Base-by-base conservation (phyloP, 2,113 vertebrate species). In the Balaenoptera acutorostrata region DNA sequence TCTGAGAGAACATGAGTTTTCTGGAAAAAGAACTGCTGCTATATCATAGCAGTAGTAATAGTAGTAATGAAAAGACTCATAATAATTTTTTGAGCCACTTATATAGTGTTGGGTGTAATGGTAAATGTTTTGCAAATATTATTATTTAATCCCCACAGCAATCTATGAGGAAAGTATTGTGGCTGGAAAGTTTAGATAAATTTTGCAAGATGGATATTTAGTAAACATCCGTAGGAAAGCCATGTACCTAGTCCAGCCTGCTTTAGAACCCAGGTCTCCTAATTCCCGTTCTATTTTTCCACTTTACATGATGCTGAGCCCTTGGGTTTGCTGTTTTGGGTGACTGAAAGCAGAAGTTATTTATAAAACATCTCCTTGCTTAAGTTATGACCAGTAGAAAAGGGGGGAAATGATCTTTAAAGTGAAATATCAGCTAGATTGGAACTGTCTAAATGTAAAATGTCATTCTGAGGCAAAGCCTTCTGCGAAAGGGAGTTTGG, bases 391-490 rank as follows among this genome's bases (percentile, higher is more conserved):
- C 39, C 39, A 92, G 33, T 17, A 90, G 55, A 46, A 81, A 72
- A 84, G 69, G 13, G 44, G 29, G 13, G 27, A 72, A 95, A 55
- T 94, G 78, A 77, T 89, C 66, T 97, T 94, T 92, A 86, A 89
- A 96, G 69, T 86, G 14, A 93, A 97, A 91, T 95, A 87, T 77
- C 83, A 77, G 59, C 78, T 41, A 92, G 78, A 61, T 64, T 71
- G 66, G 87, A 96, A 93, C 78, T 92, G 61, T 66, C 46, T 87
- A 74, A 75, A 72, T 66, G 61, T 49, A 86, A 97, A 96, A 95
- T 93, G 27, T 63, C 96, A 83, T 77, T 87, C 66, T 55, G 9
- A 92, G 63, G 55, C 29, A 94, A 75, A 10, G 77, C 55, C n/a
- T 92, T 77, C 69, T 82, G 55, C 20, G 68, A 71, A 72, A 91